phyloP scores from a whole-genome alignment of 2,888 invertebrate genomes.

The Sarcophaga rosellei region DNA sequence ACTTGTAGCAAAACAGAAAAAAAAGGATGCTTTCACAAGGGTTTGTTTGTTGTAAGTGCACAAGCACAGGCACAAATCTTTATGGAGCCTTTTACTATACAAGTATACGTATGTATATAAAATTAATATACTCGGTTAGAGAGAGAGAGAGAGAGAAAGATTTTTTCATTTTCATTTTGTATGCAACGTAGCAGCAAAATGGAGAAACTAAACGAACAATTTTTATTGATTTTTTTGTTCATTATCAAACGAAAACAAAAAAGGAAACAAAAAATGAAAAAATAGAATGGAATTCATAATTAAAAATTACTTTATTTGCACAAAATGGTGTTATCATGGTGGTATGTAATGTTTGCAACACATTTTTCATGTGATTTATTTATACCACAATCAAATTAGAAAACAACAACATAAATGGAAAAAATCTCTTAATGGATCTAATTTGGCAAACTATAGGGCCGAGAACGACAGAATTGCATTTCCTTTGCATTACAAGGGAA shows the following conservation, averaged over 20 bases:
- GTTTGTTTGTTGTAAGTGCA: background rate
- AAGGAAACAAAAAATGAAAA: background rate
- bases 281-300: background rate
- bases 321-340: constrained; percentile 1
- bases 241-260: background rate
- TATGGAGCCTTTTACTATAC: background rate
- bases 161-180: background rate
- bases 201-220: too few relatives aligned
- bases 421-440: constrained; percentile 64
- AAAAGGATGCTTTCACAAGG: constrained; percentile 47
- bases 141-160: background rate
- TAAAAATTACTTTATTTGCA: background rate
- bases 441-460: constrained; percentile 57
- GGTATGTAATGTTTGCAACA: constrained; percentile 49
- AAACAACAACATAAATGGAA: background rate
- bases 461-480: background rate
- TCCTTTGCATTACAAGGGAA: background rate
- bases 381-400: constrained; percentile 60
- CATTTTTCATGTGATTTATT: constrained; percentile 62
- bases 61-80: background rate
- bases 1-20: too few relatives aligned
- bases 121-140: constrained; percentile 9
- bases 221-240: constrained; percentile 22
- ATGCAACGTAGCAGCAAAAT: too few relatives aligned
- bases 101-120: constrained; percentile 8